A percentile compares a stretch with the other conserved stretches of the same genome.
phyloP scores from a whole-genome alignment of 2,113 vertebrate genomes.

The Tor tambroides region DNA sequence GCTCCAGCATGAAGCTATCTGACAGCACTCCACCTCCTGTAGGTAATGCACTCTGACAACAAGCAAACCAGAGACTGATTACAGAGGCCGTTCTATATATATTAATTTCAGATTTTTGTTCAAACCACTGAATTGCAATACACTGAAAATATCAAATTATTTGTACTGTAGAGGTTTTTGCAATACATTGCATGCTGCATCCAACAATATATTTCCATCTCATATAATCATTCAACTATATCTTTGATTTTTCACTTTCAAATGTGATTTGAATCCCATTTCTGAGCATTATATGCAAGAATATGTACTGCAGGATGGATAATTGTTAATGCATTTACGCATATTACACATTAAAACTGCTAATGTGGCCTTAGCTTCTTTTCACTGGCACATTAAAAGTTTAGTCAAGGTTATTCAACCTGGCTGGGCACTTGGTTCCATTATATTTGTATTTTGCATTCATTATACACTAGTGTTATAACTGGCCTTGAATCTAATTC shows the following conservation, averaged over 20 bases:
- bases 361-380: background rate
- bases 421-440: slow-evolving; percentile 5
- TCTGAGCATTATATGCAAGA: background rate
- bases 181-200: background rate
- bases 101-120: slow-evolving; percentile 2
- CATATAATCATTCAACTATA: background rate
- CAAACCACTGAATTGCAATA: slow-evolving; percentile 1
- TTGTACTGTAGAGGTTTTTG: background rate
- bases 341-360: background rate
- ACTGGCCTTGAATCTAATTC: slow-evolving; percentile 32
- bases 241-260: background rate
- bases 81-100: background rate
- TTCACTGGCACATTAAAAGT: background rate
- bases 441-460: slow-evolving; percentile 18
- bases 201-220: background rate
- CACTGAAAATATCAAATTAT: background rate
- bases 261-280: background rate
- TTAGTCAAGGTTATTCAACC: slow-evolving; percentile 13
- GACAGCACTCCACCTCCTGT: background rate
- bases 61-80: background rate
- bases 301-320: background rate
- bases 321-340: background rate
- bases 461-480: background rate
- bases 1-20: background rate
- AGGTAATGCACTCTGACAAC: slow-evolving; percentile 20